These are phyloP conservation scores for Micoletzkya japonica DNA, from an alignment of 2,888 invertebrate genomes.

Conservation along the genomic window DNA sequence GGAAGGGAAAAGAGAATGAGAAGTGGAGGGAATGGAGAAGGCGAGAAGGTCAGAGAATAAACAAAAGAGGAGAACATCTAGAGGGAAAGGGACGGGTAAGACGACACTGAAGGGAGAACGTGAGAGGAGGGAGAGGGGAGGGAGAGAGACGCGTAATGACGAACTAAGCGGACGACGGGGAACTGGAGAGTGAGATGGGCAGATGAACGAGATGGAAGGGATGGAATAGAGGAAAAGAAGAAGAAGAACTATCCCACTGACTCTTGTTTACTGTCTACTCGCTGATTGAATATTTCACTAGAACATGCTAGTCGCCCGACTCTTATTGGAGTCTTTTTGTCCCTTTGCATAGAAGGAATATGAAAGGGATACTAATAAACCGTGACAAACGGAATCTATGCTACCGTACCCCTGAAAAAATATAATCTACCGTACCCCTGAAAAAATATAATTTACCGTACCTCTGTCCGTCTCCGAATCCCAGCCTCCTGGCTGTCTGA, in stretches of 20 bases:
- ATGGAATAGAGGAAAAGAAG: background rate
- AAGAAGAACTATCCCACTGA: background rate
- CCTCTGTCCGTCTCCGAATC: constrained; percentile 29
- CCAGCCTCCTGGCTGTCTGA: constrained; percentile 20
- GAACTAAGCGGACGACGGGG: constrained; percentile 24
- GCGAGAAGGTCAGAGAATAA: constrained; percentile 19
- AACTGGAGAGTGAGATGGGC: background rate
- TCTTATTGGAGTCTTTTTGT: background rate
- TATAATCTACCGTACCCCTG: no score
- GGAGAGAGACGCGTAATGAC: background rate
- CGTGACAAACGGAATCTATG: no score
- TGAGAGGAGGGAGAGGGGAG: background rate
- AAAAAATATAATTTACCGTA: background rate
- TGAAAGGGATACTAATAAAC: background rate
- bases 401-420: no score
- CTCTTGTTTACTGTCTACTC: background rate
- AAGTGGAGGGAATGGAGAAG: constrained; percentile 10
- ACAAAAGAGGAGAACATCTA: constrained; percentile 9
- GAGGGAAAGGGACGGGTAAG: background rate
- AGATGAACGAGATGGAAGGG: background rate
- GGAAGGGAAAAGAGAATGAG: background rate
- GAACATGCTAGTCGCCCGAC: background rate
- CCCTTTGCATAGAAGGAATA: background rate
- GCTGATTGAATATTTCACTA: background rate
- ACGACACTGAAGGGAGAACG: constrained; percentile 7